These are phyloP conservation scores for Malaclemys terrapin DNA, from an alignment of 2,113 vertebrate species.

Conservation along the genomic window DNA sequence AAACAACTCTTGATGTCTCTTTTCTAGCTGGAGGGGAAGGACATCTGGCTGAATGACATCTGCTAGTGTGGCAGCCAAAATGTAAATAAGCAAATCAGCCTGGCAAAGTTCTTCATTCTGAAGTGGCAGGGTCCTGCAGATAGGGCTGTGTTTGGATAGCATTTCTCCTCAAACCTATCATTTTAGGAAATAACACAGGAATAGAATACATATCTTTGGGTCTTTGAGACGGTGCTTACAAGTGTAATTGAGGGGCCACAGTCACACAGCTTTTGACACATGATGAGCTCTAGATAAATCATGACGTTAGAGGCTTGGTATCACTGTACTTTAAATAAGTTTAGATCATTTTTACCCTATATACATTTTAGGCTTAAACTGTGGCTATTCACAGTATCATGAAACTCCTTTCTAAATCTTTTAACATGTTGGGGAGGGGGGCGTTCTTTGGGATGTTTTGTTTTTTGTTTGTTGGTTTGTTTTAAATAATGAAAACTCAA, in stretches of 20 bases:
- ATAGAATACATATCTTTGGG: background rate
- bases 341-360: background rate
- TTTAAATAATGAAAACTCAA: background rate
- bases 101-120: background rate
- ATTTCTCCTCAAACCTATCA: background rate
- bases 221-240: background rate
- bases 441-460: background rate
- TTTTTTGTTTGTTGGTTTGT: background rate
- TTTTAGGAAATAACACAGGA: background rate
- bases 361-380: background rate
- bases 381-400: background rate
- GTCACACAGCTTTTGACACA: background rate
- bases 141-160: background rate
- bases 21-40: background rate
- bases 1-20: background rate
- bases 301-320: background rate
- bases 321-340: background rate
- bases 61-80: background rate
- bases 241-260: background rate
- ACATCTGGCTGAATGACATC: background rate
- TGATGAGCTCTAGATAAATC: background rate
- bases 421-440: no score
- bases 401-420: background rate
- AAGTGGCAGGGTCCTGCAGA: background rate
- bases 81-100: background rate